Percentiles rank a stretch among this genome's conserved stretches.
phyloP scores from a whole-genome alignment of 2,113 vertebrate genomes.

The Apteryx owenii region DNA sequence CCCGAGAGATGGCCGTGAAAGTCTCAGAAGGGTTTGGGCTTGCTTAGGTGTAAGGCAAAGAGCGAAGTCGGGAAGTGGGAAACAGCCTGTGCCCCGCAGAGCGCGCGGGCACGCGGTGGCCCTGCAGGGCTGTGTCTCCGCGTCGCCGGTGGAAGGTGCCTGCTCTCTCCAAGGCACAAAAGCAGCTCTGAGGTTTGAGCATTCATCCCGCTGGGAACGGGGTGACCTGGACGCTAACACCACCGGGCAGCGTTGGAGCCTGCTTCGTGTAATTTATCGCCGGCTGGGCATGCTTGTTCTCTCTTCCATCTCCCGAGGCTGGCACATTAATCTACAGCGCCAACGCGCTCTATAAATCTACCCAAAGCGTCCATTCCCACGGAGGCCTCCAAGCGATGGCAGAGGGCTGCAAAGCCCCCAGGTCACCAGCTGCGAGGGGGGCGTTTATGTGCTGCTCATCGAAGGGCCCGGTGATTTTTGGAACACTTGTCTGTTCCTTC shows the following conservation, averaged over 20 bases:
- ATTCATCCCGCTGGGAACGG: not conserved
- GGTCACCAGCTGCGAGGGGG: not conserved
- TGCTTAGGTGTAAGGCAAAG: not conserved
- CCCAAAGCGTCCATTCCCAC: not conserved
- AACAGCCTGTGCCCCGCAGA: not conserved
- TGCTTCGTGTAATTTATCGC: not conserved
- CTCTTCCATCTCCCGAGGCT: not conserved
- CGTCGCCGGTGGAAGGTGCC: not conserved
- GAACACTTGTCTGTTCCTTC: not conserved
- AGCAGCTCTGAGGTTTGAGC: not conserved
- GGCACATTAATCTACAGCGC: not conserved
- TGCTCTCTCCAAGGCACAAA: not conserved
- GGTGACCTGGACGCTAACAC: not conserved
- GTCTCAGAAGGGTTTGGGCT: not conserved
- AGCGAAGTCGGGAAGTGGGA: accelerated
- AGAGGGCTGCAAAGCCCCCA: not conserved
- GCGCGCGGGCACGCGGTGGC: too few relatives aligned
- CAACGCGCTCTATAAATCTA: not conserved
- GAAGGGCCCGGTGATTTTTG: not conserved
- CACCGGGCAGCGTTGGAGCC: not conserved
- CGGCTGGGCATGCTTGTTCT: accelerated
- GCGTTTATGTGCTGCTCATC: not conserved
- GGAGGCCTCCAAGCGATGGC: not conserved
- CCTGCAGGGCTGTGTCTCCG: not conserved
- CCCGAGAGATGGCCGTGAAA: not conserved